These are phyloP conservation scores for Ondatra zibethicus DNA, from an alignment of 2,113 vertebrate species.

Conservation along the genomic window DNA sequence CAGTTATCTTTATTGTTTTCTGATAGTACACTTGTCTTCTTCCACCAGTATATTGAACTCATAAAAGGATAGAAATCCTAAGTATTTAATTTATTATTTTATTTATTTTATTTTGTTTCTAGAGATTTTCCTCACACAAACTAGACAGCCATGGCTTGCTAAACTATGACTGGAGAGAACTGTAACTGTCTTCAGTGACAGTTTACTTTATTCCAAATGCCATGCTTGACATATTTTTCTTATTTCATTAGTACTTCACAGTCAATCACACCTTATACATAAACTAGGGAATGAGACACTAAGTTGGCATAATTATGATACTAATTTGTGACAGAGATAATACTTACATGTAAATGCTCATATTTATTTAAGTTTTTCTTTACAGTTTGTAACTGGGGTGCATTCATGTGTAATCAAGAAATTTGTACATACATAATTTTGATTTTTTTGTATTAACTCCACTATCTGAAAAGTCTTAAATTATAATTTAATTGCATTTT, in stretches of 20 bases:
- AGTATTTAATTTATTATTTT: background rate
- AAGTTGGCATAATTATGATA: background rate
- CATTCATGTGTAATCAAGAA: background rate
- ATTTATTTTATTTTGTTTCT: background rate
- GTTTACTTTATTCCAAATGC: background rate
- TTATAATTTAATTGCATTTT: constrained; percentile 35
- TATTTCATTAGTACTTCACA: background rate
- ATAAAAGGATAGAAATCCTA: background rate
- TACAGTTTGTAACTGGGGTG: constrained; percentile 3
- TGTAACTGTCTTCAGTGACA: background rate
- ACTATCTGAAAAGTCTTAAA: background rate
- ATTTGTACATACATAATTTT: background rate
- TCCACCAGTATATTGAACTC: background rate
- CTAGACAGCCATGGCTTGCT: background rate
- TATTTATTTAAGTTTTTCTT: constrained; percentile 22
- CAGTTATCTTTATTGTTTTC: background rate
- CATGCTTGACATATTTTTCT: background rate
- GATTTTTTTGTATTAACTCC: background rate
- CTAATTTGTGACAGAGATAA: background rate
- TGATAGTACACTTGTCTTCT: background rate
- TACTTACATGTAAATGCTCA: background rate
- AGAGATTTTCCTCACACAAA: background rate
- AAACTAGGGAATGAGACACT: background rate
- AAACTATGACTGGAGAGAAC: background rate
- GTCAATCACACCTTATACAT: background rate